Percentiles rank a stretch among this genome's conserved stretches.
Evolutionary conservation across 2,797 vertebrate species (phyloP).

Genomic region (Phalloptychus januarius): DNA sequence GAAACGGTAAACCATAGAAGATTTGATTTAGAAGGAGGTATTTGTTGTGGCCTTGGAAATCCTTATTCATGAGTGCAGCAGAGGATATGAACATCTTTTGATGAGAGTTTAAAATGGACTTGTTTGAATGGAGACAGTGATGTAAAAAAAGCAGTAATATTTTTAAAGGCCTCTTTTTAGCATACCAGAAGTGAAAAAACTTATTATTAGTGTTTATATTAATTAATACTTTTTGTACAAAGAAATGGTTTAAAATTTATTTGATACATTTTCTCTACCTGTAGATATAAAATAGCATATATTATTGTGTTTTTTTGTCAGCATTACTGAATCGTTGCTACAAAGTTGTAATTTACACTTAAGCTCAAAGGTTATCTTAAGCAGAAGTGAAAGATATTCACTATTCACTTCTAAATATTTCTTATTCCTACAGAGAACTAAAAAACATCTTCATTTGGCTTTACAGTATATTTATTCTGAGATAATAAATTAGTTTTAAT

Average conservation of each 20-base stretch:
- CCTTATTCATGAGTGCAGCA: conserved; percentile 88
- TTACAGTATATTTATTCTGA: not conserved
- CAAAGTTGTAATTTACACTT: not conserved
- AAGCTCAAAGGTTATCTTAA: not conserved
- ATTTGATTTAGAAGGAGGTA: conserved; percentile 82
- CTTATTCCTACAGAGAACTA: not conserved
- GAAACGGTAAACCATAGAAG: conserved; percentile 62
- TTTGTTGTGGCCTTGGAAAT: conserved; percentile 86
- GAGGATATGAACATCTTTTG: conserved; percentile 75
- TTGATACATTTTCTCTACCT: not conserved
- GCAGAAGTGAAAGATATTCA: not conserved
- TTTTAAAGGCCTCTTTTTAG: not conserved
- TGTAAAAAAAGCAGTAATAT: not conserved
- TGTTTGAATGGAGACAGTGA: not conserved
- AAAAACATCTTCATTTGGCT: not conserved
- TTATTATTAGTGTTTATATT: not conserved
- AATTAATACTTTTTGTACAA: not conserved
- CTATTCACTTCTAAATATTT: not conserved
- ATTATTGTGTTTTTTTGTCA: not conserved
- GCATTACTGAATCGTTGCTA: not conserved
- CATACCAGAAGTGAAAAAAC: not conserved
- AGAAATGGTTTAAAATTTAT: not conserved
- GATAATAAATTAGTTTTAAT: not conserved
- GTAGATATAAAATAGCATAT: not conserved
- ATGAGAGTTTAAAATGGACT: conserved; percentile 35